phyloP scores from a whole-genome alignment of 2,888 invertebrate genomes.

The Miltochrista miniata region DNA sequence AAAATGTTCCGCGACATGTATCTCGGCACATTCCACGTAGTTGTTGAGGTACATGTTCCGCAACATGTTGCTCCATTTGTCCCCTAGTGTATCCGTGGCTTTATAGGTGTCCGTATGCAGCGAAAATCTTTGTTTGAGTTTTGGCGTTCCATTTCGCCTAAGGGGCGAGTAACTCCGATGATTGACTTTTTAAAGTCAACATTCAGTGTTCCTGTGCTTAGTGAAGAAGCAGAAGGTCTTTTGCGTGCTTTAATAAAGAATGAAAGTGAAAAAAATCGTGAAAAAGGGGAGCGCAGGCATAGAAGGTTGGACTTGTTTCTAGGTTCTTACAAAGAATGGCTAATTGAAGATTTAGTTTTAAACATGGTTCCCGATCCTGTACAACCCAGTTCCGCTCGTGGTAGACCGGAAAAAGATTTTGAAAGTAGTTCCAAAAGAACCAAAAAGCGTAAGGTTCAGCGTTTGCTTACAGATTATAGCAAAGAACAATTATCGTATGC shows the following conservation, averaged over 20 bases:
- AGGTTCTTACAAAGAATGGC: conserved; percentile 4
- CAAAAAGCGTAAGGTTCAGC: conserved; percentile 7
- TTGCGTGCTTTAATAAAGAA: conserved; percentile 3
- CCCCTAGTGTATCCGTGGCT: too few relatives aligned
- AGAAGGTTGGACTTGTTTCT: conserved; percentile 13
- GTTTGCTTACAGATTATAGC: conserved; percentile 10
- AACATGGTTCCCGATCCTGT: not conserved
- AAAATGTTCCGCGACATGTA: conserved; percentile 6
- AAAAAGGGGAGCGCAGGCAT: conserved; percentile 7
- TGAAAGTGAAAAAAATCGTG: conserved; percentile 10
- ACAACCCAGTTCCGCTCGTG: not conserved
- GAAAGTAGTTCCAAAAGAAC: conserved; percentile 1
- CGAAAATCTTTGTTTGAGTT: conserved; percentile 11
- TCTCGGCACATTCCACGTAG: not conserved
- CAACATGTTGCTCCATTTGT: too few relatives aligned
- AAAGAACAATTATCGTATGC: conserved; percentile 10
- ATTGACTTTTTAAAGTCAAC: conserved; percentile 9
- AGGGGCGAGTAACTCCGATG: conserved; percentile 14
- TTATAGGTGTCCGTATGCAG: conserved; percentile 11
- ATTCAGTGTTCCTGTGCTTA: conserved; percentile 3
- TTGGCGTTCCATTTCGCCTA: conserved; percentile 15
- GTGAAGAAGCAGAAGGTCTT: conserved; percentile 5
- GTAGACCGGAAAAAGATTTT: conserved; percentile 9
- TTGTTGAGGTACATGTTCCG: not conserved
- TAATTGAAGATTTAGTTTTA: conserved; percentile 7